phyloP scores from a whole-genome alignment of 2,888 invertebrate genomes.

The Zhuqinia jingwanae region DNA sequence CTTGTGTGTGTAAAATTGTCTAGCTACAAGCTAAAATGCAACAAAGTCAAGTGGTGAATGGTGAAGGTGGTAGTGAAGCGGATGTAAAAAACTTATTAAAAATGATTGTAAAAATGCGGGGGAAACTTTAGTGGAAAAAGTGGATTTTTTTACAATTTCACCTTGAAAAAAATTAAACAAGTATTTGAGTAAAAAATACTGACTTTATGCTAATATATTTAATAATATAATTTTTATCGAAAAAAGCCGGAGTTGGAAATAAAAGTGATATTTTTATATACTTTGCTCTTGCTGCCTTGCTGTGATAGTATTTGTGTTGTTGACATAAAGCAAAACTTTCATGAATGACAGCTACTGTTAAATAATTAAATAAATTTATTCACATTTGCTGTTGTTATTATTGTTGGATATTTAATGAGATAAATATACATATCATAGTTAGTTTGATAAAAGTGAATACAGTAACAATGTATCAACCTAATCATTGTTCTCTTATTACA shows the following conservation, averaged over 20 bases:
- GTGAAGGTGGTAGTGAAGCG: background rate
- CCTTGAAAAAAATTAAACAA: too few relatives aligned
- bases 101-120: too few relatives aligned
- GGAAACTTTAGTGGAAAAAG: too few relatives aligned
- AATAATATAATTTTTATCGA: background rate
- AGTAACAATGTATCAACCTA: conserved; percentile 24
- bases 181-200: too few relatives aligned
- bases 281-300: too few relatives aligned
- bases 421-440: background rate
- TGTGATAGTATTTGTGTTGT: conserved; percentile 8
- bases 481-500: conserved; percentile 19
- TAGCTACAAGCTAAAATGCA: conserved; percentile 16
- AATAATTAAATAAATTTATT: too few relatives aligned
- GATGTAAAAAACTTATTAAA: background rate
- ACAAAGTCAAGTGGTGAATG: conserved; percentile 20
- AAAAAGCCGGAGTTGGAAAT: background rate
- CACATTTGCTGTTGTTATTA: background rate
- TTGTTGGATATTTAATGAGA: background rate
- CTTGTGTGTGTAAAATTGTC: too few relatives aligned
- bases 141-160: too few relatives aligned
- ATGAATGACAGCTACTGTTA: background rate
- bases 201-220: too few relatives aligned
- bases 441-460: background rate
- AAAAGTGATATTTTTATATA: background rate
- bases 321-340: background rate